A percentile compares a stretch with the other conserved stretches of the same genome.
Conservation (phyloP, 92 coral and sea anemone species). For the Umimayanthus chanpuru region DNA sequence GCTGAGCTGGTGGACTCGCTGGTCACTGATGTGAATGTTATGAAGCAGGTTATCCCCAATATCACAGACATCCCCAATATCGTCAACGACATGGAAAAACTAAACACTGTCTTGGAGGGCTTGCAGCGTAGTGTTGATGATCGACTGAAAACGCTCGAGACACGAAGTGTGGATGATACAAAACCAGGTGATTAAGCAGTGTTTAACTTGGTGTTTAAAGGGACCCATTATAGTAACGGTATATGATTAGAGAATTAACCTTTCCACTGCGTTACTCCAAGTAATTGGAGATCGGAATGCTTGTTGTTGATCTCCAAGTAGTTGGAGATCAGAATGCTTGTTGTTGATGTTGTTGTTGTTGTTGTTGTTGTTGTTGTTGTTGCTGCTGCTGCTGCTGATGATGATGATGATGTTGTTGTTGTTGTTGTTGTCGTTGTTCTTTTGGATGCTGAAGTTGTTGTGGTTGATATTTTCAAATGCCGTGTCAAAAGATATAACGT, state of each 20-base stretch:
- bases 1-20: conserved; percentile 85
- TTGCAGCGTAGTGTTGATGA: not conserved
- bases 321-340: not conserved
- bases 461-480: no score
- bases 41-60: conserved; percentile 54
- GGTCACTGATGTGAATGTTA: conserved; percentile 59
- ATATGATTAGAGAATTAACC: not conserved
- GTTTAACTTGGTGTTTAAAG: not conserved
- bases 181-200: not conserved
- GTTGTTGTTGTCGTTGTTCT: no score
- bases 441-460: no score
- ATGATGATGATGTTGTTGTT: no score
- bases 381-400: no score
- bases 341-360: not conserved
- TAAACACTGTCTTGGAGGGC: conserved; percentile 19
- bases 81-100: not conserved
- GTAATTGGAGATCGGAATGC: not conserved
- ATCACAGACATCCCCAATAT: conserved; percentile 23
- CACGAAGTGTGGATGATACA: not conserved
- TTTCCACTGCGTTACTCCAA: no score
- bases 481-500: no score
- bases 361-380: not conserved
- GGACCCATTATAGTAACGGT: no score
- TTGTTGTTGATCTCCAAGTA: not conserved
- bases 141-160: conserved; percentile 21